Conservation (phyloP, 2,797 vertebrate genomes). For the Melopsittacus undulatus region DNA sequence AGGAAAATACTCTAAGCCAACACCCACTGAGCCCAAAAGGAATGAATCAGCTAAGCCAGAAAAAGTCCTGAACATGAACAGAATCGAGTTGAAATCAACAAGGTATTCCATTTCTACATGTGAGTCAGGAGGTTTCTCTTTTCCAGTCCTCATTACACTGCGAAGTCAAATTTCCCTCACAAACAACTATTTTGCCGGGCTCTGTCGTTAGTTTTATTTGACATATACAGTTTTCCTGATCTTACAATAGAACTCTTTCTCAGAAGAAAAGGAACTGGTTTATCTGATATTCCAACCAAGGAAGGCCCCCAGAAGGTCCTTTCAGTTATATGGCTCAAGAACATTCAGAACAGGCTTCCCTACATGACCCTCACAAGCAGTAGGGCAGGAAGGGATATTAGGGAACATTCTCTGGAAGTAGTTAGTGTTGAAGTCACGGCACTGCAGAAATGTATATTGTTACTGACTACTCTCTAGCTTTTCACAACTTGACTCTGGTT, state of each 20-base stretch:
- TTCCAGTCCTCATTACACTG: neutral
- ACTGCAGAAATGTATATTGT: neutral
- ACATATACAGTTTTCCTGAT: neutral
- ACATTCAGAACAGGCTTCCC: neutral
- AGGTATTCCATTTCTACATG: neutral
- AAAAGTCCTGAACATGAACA: neutral
- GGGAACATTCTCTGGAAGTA: neutral
- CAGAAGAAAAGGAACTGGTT: neutral
- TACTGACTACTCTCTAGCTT: neutral
- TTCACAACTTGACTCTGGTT: neutral
- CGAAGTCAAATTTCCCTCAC: neutral
- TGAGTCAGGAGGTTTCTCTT: neutral
- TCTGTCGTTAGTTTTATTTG: neutral
- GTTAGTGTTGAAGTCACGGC: neutral
- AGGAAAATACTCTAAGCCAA: neutral
- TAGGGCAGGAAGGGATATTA: neutral
- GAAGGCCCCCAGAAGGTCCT: neutral
- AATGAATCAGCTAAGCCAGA: neutral
- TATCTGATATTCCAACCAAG: neutral
- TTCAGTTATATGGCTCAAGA: neutral
- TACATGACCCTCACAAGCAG: neutral
- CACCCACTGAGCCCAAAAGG: neutral
- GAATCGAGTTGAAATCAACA: neutral
- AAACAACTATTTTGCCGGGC: neutral
- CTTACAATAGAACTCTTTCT: neutral